Evolutionary conservation across 2,888 invertebrate species (phyloP), one percentile per base, ranked within the genome.

Genomic region (Leptopilina myrica): DNA sequence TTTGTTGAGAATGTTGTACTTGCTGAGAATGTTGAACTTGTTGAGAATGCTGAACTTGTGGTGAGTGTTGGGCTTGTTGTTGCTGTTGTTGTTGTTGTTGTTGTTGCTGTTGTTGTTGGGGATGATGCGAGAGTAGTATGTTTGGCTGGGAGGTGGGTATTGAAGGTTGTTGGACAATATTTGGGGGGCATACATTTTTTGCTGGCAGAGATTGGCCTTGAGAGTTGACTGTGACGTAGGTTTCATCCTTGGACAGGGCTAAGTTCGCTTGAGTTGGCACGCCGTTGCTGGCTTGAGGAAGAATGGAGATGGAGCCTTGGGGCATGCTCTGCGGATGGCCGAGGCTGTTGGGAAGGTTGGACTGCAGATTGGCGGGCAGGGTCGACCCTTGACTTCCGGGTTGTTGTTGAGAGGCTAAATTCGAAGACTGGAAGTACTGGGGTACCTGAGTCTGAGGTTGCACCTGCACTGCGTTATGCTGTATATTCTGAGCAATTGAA

Each of bases 291-390:
- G 93, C 89, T 78, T 93, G 92, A 40, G 93, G 89, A 92, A 94
- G 93, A 92, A 94, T 93, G 85, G 94, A 93, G 84, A 94, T 93
- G 85, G 93, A 93, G 80, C 93, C 93, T 59, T 79, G 81, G 3
- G 69, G 69, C 69, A 69, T 69, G 9, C 69, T 94, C 82, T 93
- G 93, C 86, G 94, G 93, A 83, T 94, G 94, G 64, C 92, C 91
- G 86, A 93, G 92, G 88, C 93, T 94, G 84, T 92, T 94, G 67
- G 92, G 92, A 80, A 92, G 92, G 78, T 93, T 86, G 76, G 92
- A 92, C 88, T 94, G 94, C 86, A 94, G 92, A 92, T 93, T 94
- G 15, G 93, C 92, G 59, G 94, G 94, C 85, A 94, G 92, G n/a
- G 94, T 94, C 0, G 94, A 92, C n/a, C 94, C 94, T 84, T 94